Conservation (phyloP, 2,113 vertebrate species). For the Amia ocellicauda region DNA sequence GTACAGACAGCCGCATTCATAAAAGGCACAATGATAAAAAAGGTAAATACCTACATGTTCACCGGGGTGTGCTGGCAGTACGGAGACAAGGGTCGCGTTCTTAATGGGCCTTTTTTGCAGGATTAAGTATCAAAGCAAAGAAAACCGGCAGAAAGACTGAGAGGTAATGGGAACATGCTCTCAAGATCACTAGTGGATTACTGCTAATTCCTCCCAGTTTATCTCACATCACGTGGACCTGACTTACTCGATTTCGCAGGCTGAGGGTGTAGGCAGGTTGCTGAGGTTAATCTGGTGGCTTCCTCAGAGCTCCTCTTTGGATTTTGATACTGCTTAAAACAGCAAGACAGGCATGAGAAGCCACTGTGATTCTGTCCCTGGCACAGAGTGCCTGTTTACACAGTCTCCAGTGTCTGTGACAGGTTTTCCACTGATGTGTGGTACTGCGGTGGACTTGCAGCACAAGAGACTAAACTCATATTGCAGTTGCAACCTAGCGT, state of each 20-base stretch:
- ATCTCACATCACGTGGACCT: slow-evolving; percentile 15
- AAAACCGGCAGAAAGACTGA: background rate
- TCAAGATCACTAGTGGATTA: slow-evolving; percentile 20
- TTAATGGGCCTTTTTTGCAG: background rate
- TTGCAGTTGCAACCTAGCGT: too few species aligned
- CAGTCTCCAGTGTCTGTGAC: too few species aligned
- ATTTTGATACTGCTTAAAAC: slow-evolving; percentile 1
- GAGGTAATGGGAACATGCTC: slow-evolving; percentile 20
- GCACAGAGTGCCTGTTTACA: too few species aligned
- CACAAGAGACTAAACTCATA: background rate
- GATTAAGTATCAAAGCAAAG: slow-evolving; percentile 9
- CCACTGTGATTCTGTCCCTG: too few species aligned
- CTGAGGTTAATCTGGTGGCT: slow-evolving; percentile 11
- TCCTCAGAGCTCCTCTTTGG: slow-evolving; percentile 8
- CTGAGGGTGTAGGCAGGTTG: background rate
- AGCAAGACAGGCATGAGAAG: background rate
- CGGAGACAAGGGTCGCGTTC: background rate
- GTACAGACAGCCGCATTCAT: background rate
- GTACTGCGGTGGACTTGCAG: too few species aligned
- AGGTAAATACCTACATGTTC: slow-evolving; percentile 8
- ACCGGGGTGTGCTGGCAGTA: background rate
- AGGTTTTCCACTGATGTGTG: too few species aligned
- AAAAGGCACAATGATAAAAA: slow-evolving; percentile 1
- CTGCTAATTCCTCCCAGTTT: slow-evolving; percentile 22
- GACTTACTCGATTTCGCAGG: slow-evolving; percentile 11